These are phyloP conservation scores for Entosphenus tridentatus DNA, from an alignment of 2,113 vertebrate genomes.

Conservation along the genomic window DNA sequence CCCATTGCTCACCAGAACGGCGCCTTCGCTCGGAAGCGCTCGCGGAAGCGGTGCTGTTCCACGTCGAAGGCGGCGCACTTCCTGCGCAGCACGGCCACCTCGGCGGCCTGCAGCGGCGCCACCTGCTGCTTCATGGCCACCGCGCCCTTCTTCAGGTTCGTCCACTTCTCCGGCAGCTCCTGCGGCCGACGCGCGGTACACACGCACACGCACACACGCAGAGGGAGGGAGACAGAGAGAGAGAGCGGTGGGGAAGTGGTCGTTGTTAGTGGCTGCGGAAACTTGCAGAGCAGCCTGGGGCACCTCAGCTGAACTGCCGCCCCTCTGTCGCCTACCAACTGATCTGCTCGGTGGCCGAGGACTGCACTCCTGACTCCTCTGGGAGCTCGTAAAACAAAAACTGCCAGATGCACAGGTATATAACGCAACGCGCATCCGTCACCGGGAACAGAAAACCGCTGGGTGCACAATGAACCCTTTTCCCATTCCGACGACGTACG, in stretches of 20 bases:
- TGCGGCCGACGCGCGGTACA: slow-evolving; percentile 11
- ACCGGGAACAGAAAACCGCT: no score
- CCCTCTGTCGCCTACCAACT: no score
- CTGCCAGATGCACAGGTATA: no score
- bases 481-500: no score
- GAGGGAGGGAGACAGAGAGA: background rate
- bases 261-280: background rate
- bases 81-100: slow-evolving; percentile 35
- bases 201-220: background rate
- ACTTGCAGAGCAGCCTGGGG: no score
- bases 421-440: no score
- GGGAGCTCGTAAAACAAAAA: no score
- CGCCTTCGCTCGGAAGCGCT: slow-evolving; percentile 33
- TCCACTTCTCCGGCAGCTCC: slow-evolving; percentile 78
- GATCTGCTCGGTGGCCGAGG: no score
- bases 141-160: slow-evolving; percentile 40
- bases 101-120: slow-evolving; percentile 49
- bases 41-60: slow-evolving; percentile 38
- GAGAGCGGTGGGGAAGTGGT: background rate
- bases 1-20: slow-evolving; percentile 43
- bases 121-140: slow-evolving; percentile 45
- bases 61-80: slow-evolving; percentile 38
- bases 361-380: no score
- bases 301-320: no score
- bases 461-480: no score